Evolutionary conservation across 1,140 invertebrate genomes (phyloP).

Genomic region (Lycorma delicatula): DNA sequence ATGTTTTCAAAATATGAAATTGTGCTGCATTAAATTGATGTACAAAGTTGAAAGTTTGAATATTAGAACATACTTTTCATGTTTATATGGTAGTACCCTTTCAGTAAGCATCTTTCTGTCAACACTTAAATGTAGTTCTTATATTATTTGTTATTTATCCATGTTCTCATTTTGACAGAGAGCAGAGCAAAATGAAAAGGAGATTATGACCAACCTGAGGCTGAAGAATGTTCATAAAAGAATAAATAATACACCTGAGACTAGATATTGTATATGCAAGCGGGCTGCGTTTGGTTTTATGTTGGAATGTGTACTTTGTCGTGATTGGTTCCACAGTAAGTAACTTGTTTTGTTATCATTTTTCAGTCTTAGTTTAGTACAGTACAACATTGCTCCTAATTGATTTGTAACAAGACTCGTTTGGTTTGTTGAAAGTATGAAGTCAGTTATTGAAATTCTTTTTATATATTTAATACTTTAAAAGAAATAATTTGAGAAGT

Average conservation of each 20-base stretch:
- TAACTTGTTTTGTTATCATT: neutral
- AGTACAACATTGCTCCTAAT: neutral
- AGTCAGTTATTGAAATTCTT: neutral
- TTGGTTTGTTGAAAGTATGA: neutral
- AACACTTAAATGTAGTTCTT: too few species aligned
- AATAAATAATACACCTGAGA: slow-evolving; percentile 33
- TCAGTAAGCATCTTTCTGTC: too few species aligned
- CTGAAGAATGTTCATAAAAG: slow-evolving; percentile 37
- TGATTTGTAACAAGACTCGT: neutral
- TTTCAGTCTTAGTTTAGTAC: neutral
- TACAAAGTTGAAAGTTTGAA: too few species aligned
- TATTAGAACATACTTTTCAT: too few species aligned
- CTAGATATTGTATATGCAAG: slow-evolving; percentile 62
- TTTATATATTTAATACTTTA: neutral
- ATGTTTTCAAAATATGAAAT: too few species aligned
- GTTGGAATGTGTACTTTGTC: slow-evolving; percentile 89
- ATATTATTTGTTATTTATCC: too few species aligned
- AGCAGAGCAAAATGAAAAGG: slow-evolving; percentile 70
- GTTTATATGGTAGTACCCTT: too few species aligned
- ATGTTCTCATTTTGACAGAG: slow-evolving; percentile 17
- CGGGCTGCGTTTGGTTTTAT: slow-evolving; percentile 64
- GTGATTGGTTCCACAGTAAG: slow-evolving; percentile 83
- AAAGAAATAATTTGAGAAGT: neutral
- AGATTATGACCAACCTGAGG: slow-evolving; percentile 53
- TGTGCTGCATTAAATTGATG: too few species aligned